phyloP scores from a whole-genome alignment of 2,113 vertebrate species.

The Uria lomvia region DNA sequence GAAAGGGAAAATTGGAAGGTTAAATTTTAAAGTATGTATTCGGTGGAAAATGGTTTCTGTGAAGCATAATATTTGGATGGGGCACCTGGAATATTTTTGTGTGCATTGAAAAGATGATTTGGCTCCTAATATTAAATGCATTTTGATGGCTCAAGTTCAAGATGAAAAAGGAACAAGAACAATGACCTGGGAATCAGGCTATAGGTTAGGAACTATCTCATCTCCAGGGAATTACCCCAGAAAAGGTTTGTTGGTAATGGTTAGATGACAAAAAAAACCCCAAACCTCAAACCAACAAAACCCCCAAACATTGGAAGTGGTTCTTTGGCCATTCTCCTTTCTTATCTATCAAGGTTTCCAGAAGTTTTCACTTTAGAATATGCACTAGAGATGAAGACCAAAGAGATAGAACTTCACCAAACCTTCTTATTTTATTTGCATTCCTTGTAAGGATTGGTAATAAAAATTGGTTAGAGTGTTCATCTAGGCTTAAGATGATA shows the following conservation, averaged over 20 bases:
- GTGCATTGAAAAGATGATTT: neutral
- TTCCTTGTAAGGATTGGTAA: neutral
- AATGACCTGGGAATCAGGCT: neutral
- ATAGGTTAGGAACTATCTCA: neutral
- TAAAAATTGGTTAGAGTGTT: neutral
- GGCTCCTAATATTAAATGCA: neutral
- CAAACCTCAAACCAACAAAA: neutral
- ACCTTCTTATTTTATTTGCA: neutral
- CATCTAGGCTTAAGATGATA: neutral
- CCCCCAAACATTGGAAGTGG: accelerated
- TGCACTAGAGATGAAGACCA: neutral
- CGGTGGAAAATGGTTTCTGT: neutral
- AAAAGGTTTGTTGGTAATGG: neutral
- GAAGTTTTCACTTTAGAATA: neutral
- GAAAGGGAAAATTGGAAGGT: neutral
- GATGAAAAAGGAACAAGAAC: neutral
- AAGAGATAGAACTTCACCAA: neutral
- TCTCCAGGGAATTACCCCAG: neutral
- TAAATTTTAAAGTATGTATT: neutral
- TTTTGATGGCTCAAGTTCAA: neutral
- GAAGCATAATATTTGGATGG: neutral
- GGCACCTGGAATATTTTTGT: neutral
- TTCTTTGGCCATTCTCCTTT: neutral
- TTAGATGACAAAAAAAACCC: neutral
- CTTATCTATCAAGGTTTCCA: neutral